Conservation (phyloP, 2,888 invertebrate species). For the Embidobia sp. region DNA sequence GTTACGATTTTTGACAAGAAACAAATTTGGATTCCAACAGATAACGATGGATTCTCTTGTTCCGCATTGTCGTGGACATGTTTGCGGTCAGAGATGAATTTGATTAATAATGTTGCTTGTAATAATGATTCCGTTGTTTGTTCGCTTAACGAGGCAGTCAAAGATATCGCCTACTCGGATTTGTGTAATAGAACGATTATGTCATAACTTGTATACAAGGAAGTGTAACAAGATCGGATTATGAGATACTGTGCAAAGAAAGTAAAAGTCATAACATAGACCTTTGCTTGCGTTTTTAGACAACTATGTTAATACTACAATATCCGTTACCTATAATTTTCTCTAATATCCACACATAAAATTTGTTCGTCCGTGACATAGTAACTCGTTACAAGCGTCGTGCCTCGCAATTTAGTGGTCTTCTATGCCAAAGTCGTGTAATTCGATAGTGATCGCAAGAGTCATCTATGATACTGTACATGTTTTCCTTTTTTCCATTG, state of each 20-base stretch:
- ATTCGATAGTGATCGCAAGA: neutral
- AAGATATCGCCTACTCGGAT: slow-evolving; percentile 14
- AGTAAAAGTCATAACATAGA: slow-evolving; percentile 45
- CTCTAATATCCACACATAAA: slow-evolving; percentile 15
- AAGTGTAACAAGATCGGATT: slow-evolving; percentile 53
- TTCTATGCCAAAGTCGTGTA: neutral
- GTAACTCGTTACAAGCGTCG: neutral
- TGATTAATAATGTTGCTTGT: neutral
- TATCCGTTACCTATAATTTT: slow-evolving; percentile 18
- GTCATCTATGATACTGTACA: too few relatives aligned
- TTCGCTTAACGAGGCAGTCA: slow-evolving; percentile 14
- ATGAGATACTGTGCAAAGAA: slow-evolving; percentile 30
- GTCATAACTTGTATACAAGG: slow-evolving; percentile 38
- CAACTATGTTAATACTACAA: slow-evolving; percentile 24
- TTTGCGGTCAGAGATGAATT: neutral
- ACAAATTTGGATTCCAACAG: too few relatives aligned
- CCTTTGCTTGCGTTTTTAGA: slow-evolving; percentile 26
- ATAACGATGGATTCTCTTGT: too few relatives aligned
- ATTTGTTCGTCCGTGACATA: slow-evolving; percentile 1
- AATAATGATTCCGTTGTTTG: slow-evolving; percentile 8
- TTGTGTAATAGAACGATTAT: slow-evolving; percentile 42
- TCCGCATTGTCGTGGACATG: too few relatives aligned
- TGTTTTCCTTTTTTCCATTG: too few relatives aligned
- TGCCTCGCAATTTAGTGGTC: neutral
- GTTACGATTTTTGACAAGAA: too few relatives aligned